phyloP scores from a whole-genome alignment of 1,140 invertebrate species.

The Pogonomyrmex barbatus region DNA sequence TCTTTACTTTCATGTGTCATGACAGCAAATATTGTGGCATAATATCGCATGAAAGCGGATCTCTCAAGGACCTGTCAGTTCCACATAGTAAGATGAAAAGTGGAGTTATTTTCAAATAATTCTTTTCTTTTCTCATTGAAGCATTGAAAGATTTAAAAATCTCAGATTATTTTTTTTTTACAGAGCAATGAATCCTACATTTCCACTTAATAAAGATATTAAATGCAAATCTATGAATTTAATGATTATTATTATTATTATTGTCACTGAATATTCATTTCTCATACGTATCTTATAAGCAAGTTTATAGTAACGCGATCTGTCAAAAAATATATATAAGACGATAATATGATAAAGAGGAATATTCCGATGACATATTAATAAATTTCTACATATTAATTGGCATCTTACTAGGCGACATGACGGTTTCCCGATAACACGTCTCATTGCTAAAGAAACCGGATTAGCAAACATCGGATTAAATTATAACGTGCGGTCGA shows the following conservation, averaged over 20 bases:
- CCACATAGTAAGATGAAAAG: neutral
- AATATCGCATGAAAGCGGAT: neutral
- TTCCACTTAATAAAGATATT: neutral
- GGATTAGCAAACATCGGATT: slow-evolving; percentile 52
- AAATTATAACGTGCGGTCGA: slow-evolving; percentile 57
- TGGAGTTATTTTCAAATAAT: neutral
- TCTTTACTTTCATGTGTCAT: slow-evolving; percentile 13
- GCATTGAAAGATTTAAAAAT: neutral
- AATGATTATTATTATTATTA: neutral
- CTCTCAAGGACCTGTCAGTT: neutral
- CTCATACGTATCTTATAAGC: neutral
- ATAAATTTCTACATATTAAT: slow-evolving; percentile 26
- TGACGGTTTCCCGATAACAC: neutral
- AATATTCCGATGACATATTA: neutral
- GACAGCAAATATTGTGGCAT: slow-evolving; percentile 42
- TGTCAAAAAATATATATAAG: neutral
- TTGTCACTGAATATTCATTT: neutral
- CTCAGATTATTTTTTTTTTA: neutral
- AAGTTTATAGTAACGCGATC: neutral
- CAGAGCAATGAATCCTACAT: neutral
- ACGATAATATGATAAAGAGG: neutral
- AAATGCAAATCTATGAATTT: neutral
- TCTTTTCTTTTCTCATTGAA: neutral
- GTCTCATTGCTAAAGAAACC: slow-evolving; percentile 6
- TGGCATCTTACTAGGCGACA: neutral